Percentiles rank a stretch among this genome's conserved stretches.
Evolutionary conservation across 2,888 invertebrate genomes (phyloP).

Genomic region (Drosophila mimica): DNA sequence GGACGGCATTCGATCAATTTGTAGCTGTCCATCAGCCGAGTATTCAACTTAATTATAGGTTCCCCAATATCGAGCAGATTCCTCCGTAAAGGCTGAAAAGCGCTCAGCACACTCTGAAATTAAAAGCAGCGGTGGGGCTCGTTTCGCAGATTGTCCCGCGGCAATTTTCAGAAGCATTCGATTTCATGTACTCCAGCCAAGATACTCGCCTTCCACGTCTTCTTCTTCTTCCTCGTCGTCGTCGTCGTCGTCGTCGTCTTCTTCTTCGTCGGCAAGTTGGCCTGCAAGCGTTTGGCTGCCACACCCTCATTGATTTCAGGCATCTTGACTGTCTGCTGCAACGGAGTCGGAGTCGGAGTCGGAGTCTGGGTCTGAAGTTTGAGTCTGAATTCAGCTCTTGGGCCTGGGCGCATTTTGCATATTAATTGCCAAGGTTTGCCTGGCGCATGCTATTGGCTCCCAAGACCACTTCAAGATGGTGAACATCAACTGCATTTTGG

Average conservation of each 20-base stretch:
- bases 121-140: constrained; percentile 55
- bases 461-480: constrained; percentile 57
- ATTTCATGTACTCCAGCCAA: constrained; percentile 53
- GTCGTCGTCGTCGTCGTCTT: not conserved
- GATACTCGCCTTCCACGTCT: constrained; percentile 15
- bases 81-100: constrained; percentile 45
- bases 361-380: constrained; percentile 23
- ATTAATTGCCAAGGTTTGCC: constrained; percentile 65
- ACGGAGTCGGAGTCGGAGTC: not conserved
- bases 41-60: constrained; percentile 78
- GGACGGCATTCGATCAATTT: constrained; percentile 76
- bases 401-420: constrained; percentile 71
- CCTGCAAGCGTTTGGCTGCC: constrained; percentile 70
- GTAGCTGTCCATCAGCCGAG: constrained; percentile 69
- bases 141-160: constrained; percentile 73
- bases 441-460: constrained; percentile 77
- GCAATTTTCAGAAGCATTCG: constrained; percentile 80
- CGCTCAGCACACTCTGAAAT: constrained; percentile 50
- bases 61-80: constrained; percentile 48
- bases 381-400: constrained; percentile 24
- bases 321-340: constrained; percentile 53
- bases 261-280: constrained; percentile 4
- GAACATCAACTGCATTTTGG: constrained; percentile 52
- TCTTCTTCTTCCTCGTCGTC: not conserved
- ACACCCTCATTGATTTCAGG: constrained; percentile 77